Percentiles rank a stretch among this genome's conserved stretches.
These are phyloP conservation scores for Chirona hameri DNA, from an alignment of 2,888 invertebrate species.

Conservation along the genomic window DNA sequence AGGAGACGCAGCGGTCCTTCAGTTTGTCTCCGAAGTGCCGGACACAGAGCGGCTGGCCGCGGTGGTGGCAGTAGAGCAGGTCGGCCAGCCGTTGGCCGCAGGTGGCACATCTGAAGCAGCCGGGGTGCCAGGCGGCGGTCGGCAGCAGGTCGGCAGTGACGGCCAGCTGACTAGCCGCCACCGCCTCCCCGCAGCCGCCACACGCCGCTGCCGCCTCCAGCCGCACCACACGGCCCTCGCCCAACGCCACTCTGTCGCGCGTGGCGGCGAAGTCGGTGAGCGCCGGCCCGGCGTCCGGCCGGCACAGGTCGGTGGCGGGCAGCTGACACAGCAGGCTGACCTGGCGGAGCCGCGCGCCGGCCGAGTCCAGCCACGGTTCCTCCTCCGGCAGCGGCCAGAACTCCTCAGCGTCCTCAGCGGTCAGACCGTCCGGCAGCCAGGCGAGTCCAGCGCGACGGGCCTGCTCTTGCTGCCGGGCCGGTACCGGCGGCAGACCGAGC, in stretches of 20 bases:
- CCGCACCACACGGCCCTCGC: neutral
- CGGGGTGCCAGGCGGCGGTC: constrained; percentile 1
- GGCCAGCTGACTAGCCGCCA: neutral
- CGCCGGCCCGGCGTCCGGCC: neutral
- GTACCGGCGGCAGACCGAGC: neutral
- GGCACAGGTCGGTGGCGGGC: neutral
- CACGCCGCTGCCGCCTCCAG: neutral
- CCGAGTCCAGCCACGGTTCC: neutral
- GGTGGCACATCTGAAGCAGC: neutral
- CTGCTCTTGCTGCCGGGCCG: neutral
- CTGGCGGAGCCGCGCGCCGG: neutral
- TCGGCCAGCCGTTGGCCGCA: neutral
- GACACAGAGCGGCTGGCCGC: neutral
- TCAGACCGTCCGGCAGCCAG: neutral
- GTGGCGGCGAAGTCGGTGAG: neutral
- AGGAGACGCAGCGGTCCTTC: neutral
- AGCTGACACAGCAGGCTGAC: neutral
- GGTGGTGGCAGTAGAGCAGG: neutral
- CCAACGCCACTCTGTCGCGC: neutral
- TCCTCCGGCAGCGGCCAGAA: neutral
- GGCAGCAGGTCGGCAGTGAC: neutral
- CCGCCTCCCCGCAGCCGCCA: neutral
- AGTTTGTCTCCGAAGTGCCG: neutral
- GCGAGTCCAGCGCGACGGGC: neutral
- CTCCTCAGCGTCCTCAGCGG: neutral